Base-by-base conservation (phyloP, 2,797 vertebrate species). In the Notolabrus celidotus region DNA sequence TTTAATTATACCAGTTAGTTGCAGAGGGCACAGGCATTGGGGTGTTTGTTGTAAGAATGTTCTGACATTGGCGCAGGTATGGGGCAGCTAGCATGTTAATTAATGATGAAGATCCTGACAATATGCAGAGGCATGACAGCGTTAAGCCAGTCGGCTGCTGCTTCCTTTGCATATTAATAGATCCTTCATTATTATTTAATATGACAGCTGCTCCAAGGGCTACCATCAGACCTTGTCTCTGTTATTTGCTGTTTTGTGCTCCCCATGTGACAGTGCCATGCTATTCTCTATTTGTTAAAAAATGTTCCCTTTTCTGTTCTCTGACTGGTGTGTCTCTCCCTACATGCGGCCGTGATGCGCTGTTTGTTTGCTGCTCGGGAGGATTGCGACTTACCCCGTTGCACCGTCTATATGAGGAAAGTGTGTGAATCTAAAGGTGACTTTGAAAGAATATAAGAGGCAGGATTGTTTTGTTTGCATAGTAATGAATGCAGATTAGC, bases 131-230 rank as follows among this genome's bases (percentile, higher is more conserved):
- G 93, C 94, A 94, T 95, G 94, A 94, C 94, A 95, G 94, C 93
- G 91, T 95, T 95, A 95, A 95, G 94, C 93, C 93, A 95, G 94
- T 94, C 93, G 92, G 93, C 94, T 94, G 93, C 93, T 93, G 94
- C 92, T 95, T 95, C 92, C 93, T 94, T 94, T 95, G 94, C 94
- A 95, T 95, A 95, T 95, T 95, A 95, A 95, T 95, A 95, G 94
- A 95, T 94, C 93, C 93, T 95, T 95, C 94, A 95, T 95, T 95
- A 95, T 95, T 95, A 95, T 95, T 95, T 95, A 94, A 95, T 95
- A 94, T 95, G 94, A 95, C 94, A 95, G 94, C 94, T 95, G 94
- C 94, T 95, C 93, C 91, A 88, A 95, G 94, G 94, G 94, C 94
- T 93, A 93, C 90, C 93, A 92, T 95, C 94, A 94, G 93, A 94